phyloP scores from a whole-genome alignment of 2,888 invertebrate genomes.

The Mythimna ferrago region DNA sequence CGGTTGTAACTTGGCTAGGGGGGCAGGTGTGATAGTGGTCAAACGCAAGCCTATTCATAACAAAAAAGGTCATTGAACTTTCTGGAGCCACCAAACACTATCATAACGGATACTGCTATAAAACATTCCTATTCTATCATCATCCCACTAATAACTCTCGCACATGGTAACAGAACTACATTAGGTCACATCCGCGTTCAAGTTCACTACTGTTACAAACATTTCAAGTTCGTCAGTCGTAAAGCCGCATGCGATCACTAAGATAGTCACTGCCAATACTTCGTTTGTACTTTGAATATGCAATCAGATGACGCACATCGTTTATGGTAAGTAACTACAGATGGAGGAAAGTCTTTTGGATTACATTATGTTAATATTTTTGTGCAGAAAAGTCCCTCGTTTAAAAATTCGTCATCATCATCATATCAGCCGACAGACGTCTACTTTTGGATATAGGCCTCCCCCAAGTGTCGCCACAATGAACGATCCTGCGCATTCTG shows the following conservation, averaged over 20 bases:
- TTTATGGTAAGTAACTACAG: conserved; percentile 14
- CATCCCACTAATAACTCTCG: background rate
- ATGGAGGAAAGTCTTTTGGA: conserved; percentile 11
- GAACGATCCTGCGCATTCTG: no score
- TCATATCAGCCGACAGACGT: no score
- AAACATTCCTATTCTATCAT: background rate
- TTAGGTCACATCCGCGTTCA: conserved; percentile 50
- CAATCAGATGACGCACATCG: conserved; percentile 34
- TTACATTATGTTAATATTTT: background rate
- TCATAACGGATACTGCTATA: no score
- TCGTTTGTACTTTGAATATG: conserved; percentile 40
- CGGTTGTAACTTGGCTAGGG: no score
- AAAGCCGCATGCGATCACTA: conserved; percentile 19
- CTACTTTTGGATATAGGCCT: no score
- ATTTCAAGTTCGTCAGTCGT: conserved; percentile 39
- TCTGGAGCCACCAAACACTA: no score
- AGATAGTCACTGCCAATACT: conserved; percentile 54
- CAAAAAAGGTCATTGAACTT: no score
- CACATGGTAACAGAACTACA: conserved; percentile 19
- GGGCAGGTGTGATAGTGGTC: no score
- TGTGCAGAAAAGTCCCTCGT: no score
- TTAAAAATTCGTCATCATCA: no score
- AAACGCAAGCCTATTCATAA: no score
- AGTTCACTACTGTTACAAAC: conserved; percentile 38
- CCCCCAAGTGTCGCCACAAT: no score